Evolutionary conservation across 2,113 vertebrate genomes (phyloP), one percentile per base, ranked within the genome.

Genomic region (Trogon melanurus): DNA sequence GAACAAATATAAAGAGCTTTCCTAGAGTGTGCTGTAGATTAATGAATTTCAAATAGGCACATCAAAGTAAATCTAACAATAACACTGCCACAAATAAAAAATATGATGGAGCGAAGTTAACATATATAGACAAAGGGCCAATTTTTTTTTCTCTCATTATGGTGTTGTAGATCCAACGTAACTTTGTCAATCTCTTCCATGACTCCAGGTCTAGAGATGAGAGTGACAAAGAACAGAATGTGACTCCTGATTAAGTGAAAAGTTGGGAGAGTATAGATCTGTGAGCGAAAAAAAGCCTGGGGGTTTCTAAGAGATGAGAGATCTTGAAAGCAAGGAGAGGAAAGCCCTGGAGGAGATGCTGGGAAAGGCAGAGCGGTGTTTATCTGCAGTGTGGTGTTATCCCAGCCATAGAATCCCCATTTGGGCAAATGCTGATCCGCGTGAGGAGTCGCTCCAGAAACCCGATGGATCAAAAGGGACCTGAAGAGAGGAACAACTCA

Each of bases 61-160:
- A 96, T 96, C 94, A 97, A 96, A 97, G 92, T 88, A 93, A 92
- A 93, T 94, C 57, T 84, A 95, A 91, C 91, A 97, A 91, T 95
- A 96, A 91, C 57, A 65, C 76, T 91, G 94, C 50, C 93, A 88
- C 78, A 91, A 91, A 91, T 94, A 95, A 96, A 92, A 92, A 91
- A 82, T 88, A 85, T 27, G 53, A 95, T 23, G 64, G 80, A 58
- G 94, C 91, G n/a, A 91, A 76, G 45, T 88, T 91, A 79, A 95
- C 92, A 88, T 73, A 34, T 29, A 78, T 87, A 94, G 72, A 89
- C 51, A 93, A 91, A 79, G n/a, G 45, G 66, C 62, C 71, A 47
- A 6, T 65, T 85, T 85, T 84, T 85, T 84, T 91, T 85, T 3
- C 54, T 72, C 50, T 88, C 54, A 30, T 92, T 94, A 88, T 91